Evolutionary conservation across 2,797 vertebrate species (phyloP), one percentile per base, ranked within the genome.

Genomic region (Silurus lanzhouensis): DNA sequence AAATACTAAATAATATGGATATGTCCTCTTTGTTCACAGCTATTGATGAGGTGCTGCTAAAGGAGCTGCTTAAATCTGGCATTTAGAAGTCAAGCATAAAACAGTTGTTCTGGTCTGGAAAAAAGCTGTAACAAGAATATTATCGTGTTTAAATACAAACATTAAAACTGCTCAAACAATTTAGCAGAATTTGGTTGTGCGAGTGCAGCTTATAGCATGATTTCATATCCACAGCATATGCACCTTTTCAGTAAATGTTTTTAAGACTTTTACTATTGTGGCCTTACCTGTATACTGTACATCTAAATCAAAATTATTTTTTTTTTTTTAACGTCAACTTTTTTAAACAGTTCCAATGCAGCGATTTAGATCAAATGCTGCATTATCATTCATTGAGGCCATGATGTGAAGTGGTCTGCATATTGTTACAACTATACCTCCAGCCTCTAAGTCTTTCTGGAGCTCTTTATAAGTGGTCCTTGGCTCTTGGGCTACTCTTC

Each of bases 1-100:
- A 85, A 81, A 85, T 64, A 85, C 25, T 31, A 74, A 74, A 85
- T 52, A 70, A 79, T 72, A 52, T 38, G 68, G 63, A 85, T 31
- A 55, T 66, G 44, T 52, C 9, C 44, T 15, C 48, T 80, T 74
- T 74, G 77, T 81, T 71, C 68, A 72, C 75, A 60, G 74, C n/a
- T 63, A 64, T 52, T 63, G 77, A 85, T 68, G 75, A 31, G 46
- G 77, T 0, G 6, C 20, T 52, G 25, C 22, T 31, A 38, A 85
- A 63, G 17, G 67, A 14, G 3, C 15, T 44, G 27, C 68, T 66
- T 44, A 80, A 58, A 72, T 22, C 17, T 81, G 77, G 79, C 77
- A 78, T 85, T 81, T 85, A 52, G 66, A 63, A 7, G 67, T 27
- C n/a, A 13, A 84, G 64, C 25, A 10, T 17, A 14, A 80, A 77